These are phyloP conservation scores for Anorthoa munda DNA, from an alignment of 2,888 invertebrate species.

Conservation along the genomic window DNA sequence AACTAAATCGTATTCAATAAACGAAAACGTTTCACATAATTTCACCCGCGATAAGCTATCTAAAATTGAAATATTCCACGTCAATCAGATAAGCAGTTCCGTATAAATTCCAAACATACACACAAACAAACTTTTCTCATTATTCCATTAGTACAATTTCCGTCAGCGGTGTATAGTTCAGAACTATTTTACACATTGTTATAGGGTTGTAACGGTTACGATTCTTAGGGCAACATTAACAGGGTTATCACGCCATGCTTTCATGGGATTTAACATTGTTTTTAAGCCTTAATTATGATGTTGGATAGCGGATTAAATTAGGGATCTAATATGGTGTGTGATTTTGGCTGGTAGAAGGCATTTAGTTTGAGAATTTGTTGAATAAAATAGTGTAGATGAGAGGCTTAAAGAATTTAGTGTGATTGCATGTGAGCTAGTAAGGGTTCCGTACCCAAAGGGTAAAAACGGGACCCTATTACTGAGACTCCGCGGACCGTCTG, in stretches of 20 bases:
- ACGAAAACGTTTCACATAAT: slow-evolving; percentile 9
- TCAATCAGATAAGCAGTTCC: slow-evolving; percentile 51
- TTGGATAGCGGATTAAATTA: slow-evolving; percentile 26
- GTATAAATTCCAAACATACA: slow-evolving; percentile 33
- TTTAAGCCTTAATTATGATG: slow-evolving; percentile 37
- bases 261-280: slow-evolving; percentile 30
- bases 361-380: slow-evolving; percentile 6
- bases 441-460: too few species aligned
- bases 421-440: not conserved
- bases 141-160: slow-evolving; percentile 52
- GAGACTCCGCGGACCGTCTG: too few species aligned
- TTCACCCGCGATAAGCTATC: slow-evolving; percentile 3
- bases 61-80: slow-evolving; percentile 43
- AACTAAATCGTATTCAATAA: slow-evolving; percentile 1
- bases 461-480: too few species aligned
- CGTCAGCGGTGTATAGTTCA: slow-evolving; percentile 34
- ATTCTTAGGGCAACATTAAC: slow-evolving; percentile 45
- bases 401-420: not conserved
- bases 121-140: slow-evolving; percentile 54
- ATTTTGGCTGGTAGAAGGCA: not conserved
- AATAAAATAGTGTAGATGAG: not conserved
- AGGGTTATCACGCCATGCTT: slow-evolving; percentile 27
- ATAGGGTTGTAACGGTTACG: slow-evolving; percentile 37
- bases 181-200: slow-evolving; percentile 50
- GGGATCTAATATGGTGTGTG: not conserved